phyloP scores from a whole-genome alignment of 2,113 vertebrate species.

The Butorides virescens region DNA sequence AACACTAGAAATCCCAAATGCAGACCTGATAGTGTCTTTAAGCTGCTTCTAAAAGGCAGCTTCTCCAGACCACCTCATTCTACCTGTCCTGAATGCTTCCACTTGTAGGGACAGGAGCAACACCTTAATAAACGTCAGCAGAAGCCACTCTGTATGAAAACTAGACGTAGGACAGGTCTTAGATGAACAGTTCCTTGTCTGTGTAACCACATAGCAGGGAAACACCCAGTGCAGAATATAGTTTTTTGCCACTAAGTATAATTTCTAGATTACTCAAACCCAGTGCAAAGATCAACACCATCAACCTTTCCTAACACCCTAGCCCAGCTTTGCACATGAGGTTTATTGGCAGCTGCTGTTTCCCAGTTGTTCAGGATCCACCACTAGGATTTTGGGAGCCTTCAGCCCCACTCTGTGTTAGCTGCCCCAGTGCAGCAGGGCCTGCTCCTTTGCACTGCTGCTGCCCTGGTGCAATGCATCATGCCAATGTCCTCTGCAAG shows the following conservation, averaged over 20 bases:
- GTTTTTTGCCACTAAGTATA: background rate
- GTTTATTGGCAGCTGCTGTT: background rate
- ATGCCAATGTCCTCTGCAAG: no score
- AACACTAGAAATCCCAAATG: background rate
- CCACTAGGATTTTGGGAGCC: background rate
- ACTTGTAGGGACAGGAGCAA: background rate
- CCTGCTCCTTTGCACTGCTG: background rate
- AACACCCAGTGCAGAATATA: background rate
- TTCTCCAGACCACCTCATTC: background rate
- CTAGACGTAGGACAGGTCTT: background rate
- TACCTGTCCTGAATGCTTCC: background rate
- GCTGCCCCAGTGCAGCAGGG: no score
- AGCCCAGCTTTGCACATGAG: background rate
- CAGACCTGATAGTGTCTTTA: background rate
- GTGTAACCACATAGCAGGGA: background rate
- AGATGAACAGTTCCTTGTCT: background rate
- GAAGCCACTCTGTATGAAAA: background rate
- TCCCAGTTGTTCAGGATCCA: background rate
- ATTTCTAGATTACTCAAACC: background rate
- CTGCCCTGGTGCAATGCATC: background rate
- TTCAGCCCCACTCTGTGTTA: background rate
- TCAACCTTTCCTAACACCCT: background rate
- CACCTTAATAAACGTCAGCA: background rate
- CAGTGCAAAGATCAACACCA: background rate
- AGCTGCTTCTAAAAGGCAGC: background rate